These are phyloP conservation scores for Pachyseris speciosa DNA, from an alignment of 64 coral and sea anemone species.

Conservation along the genomic window DNA sequence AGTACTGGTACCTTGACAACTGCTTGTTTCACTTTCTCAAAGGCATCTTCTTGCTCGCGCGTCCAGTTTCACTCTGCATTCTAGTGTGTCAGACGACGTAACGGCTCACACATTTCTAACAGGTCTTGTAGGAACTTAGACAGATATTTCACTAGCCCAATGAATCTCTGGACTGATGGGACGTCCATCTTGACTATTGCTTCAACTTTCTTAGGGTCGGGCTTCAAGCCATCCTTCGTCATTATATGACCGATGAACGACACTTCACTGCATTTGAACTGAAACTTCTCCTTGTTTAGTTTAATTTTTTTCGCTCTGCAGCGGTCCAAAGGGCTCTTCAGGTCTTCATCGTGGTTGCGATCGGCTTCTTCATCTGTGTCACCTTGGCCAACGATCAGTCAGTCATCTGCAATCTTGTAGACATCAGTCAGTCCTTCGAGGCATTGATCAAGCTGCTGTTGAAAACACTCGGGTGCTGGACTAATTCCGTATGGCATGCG, in stretches of 20 bases:
- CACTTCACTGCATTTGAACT: constrained; percentile 25
- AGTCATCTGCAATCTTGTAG: not conserved
- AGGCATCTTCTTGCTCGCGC: constrained; percentile 21
- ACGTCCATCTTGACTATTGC: constrained; percentile 50
- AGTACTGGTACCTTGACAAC: constrained; percentile 12
- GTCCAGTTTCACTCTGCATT: constrained; percentile 30
- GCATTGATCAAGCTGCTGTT: not conserved
- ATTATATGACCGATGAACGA: constrained; percentile 57
- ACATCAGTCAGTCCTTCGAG: not conserved
- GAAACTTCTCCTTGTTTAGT: constrained; percentile 66
- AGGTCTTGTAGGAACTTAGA: constrained; percentile 39
- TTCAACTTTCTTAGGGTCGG: constrained; percentile 60
- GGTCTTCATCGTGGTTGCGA: constrained; percentile 8
- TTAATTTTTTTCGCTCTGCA: constrained; percentile 31
- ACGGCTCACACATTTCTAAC: constrained; percentile 34
- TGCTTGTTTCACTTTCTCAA: constrained; percentile 1
- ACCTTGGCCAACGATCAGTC: not conserved
- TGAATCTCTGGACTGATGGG: not conserved
- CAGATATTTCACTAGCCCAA: constrained; percentile 30
- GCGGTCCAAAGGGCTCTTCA: constrained; percentile 19
- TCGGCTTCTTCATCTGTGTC: constrained; percentile 37
- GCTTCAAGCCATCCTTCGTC: constrained; percentile 51
- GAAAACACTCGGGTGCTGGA: constrained; percentile 14
- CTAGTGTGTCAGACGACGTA: constrained; percentile 29
- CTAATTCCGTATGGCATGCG: constrained; percentile 18